Percentiles rank a stretch among this genome's conserved stretches.
Evolutionary conservation across 2,888 invertebrate genomes (phyloP).

Genomic region (Drosophila peninsularis): DNA sequence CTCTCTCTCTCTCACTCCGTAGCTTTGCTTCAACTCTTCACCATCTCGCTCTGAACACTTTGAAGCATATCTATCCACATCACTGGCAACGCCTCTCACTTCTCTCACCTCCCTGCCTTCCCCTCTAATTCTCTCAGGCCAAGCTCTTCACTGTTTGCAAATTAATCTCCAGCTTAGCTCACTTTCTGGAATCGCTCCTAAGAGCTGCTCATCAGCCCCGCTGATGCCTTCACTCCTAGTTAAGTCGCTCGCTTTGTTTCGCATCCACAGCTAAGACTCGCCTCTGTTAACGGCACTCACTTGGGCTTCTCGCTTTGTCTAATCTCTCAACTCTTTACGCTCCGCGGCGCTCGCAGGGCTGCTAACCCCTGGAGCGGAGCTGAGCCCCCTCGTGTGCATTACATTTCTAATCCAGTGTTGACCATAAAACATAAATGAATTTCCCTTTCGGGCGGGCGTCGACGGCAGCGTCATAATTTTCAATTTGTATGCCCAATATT

Average conservation of each 20-base stretch:
- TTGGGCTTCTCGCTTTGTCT: not conserved
- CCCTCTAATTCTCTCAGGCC: not conserved
- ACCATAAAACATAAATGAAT: conserved; percentile 61
- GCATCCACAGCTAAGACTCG: no score
- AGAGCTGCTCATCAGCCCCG: not conserved
- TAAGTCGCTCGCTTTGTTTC: not conserved
- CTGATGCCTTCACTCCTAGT: not conserved
- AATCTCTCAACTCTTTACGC: not conserved
- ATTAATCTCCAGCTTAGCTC: not conserved
- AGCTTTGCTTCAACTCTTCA: not conserved
- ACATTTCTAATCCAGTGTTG: conserved; percentile 53
- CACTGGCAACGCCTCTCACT: not conserved
- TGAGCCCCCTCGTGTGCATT: conserved; percentile 46
- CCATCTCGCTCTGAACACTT: no score
- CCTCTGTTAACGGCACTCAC: not conserved
- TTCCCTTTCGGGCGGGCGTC: conserved; percentile 12
- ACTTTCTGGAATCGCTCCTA: not conserved
- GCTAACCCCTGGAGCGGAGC: conserved; percentile 32
- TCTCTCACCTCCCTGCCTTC: not conserved
- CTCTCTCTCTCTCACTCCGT: not conserved
- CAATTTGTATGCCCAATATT: conserved; percentile 73
- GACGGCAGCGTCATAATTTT: conserved; percentile 67
- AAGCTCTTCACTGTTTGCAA: not conserved
- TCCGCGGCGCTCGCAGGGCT: not conserved
- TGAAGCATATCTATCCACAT: no score